Evolutionary conservation across 2,888 invertebrate species (phyloP).

Genomic region (Chironomus riparius): DNA sequence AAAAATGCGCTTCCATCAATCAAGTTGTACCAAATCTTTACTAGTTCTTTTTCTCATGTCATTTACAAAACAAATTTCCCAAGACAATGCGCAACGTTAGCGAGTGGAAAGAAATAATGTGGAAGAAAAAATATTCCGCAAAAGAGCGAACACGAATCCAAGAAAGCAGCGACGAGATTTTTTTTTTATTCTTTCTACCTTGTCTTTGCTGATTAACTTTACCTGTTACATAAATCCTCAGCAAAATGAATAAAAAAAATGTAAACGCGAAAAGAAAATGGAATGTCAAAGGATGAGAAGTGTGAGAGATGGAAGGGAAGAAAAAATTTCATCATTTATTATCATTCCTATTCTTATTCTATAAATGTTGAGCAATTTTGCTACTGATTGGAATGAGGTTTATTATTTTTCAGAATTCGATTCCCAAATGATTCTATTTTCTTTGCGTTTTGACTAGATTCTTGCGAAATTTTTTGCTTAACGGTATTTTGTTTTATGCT

Average conservation of each 20-base stretch:
- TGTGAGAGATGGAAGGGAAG: neutral
- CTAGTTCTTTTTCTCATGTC: neutral
- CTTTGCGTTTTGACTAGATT: too few relatives aligned
- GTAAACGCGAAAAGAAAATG: neutral
- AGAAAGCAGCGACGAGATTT: neutral
- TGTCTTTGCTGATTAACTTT: neutral
- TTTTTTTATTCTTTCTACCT: neutral
- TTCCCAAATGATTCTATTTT: too few relatives aligned
- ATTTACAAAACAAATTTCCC: neutral
- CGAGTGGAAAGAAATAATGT: neutral
- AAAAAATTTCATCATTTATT: neutral
- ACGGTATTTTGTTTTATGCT: too few relatives aligned
- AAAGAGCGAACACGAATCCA: neutral
- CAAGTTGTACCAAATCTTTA: too few relatives aligned
- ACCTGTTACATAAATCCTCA: neutral
- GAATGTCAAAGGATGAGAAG: neutral
- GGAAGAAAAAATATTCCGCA: neutral
- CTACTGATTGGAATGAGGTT: too few relatives aligned
- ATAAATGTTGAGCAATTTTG: too few relatives aligned
- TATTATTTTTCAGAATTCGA: too few relatives aligned
- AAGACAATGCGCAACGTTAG: neutral
- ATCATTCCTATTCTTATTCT: too few relatives aligned
- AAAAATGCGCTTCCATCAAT: neutral
- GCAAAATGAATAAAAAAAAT: neutral
- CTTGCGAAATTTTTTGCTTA: too few relatives aligned